Evolutionary conservation across 1,140 invertebrate genomes (phyloP).

Genomic region (Hestina assimilis): DNA sequence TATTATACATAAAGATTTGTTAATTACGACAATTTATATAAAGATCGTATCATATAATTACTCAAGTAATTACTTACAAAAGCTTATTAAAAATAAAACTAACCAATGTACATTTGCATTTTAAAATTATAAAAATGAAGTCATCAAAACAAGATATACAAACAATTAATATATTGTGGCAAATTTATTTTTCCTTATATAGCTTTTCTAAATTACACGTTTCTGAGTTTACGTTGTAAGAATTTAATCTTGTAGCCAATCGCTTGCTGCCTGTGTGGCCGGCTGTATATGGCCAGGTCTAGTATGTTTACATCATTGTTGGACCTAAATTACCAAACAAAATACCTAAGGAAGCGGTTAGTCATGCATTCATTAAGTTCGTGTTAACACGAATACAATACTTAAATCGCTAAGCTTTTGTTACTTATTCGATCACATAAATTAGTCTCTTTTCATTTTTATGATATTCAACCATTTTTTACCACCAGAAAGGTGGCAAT

Average conservation of each 20-base stretch:
- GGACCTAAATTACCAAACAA: slow-evolving; percentile 26
- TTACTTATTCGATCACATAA: slow-evolving; percentile 2
- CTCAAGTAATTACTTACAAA: neutral
- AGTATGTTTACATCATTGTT: slow-evolving; percentile 27
- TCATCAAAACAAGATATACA: slow-evolving; percentile 6
- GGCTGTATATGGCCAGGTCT: slow-evolving; percentile 25
- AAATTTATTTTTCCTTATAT: slow-evolving; percentile 28
- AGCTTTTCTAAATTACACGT: slow-evolving; percentile 24
- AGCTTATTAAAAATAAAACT: neutral
- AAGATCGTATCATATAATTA: neutral
- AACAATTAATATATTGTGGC: slow-evolving; percentile 23
- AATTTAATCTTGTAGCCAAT: slow-evolving; percentile 28
- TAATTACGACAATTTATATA: too few relatives aligned
- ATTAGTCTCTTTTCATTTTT: too few relatives aligned
- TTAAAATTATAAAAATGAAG: neutral
- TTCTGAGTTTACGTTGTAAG: slow-evolving; percentile 29
- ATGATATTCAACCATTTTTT: too few relatives aligned
- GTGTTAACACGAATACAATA: slow-evolving; percentile 19
- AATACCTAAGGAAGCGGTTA: slow-evolving; percentile 22
- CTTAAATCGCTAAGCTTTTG: neutral
- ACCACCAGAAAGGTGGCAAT: too few relatives aligned
- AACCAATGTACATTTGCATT: neutral
- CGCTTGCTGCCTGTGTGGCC: slow-evolving; percentile 26
- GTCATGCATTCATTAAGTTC: slow-evolving; percentile 25
- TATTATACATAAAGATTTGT: too few relatives aligned